Evolutionary conservation across 2,797 vertebrate genomes (phyloP).

Genomic region (Gila robusta): DNA sequence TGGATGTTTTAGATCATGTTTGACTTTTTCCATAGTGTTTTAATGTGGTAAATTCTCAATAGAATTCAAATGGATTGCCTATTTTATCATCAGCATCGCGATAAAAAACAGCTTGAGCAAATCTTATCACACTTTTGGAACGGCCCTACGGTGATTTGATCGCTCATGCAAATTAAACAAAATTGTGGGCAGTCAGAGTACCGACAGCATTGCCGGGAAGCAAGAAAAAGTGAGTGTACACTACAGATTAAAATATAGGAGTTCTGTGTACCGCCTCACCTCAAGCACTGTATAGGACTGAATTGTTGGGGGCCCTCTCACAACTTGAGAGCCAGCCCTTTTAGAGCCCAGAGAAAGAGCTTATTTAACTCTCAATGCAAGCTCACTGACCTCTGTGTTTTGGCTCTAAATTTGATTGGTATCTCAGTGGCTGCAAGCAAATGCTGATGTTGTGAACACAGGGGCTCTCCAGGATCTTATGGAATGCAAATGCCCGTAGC

Average conservation of each 20-base stretch:
- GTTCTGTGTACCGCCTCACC: no score
- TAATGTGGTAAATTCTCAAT: background rate
- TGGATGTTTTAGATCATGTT: background rate
- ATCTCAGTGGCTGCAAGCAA: constrained; percentile 69
- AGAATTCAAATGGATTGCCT: background rate
- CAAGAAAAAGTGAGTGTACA: background rate
- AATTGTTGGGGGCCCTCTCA: constrained; percentile 5
- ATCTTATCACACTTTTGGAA: background rate
- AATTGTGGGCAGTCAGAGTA: no score
- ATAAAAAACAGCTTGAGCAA: background rate
- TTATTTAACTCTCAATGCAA: constrained; percentile 65
- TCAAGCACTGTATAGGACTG: background rate
- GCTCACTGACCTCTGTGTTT: constrained; percentile 62
- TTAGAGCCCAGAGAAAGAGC: constrained; percentile 50
- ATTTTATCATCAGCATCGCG: no score
- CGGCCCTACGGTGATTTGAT: background rate
- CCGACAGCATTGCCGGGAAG: no score
- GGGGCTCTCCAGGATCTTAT: constrained; percentile 60
- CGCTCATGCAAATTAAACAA: background rate
- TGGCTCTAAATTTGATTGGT: constrained; percentile 71
- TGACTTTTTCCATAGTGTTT: background rate
- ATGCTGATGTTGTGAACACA: constrained; percentile 72
- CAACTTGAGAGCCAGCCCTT: constrained; percentile 17
- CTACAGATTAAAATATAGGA: no score
- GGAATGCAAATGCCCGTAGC: constrained; percentile 68